Evolutionary conservation across 1,140 invertebrate species (phyloP).

Genomic region (Lasioglossum baleicum): DNA sequence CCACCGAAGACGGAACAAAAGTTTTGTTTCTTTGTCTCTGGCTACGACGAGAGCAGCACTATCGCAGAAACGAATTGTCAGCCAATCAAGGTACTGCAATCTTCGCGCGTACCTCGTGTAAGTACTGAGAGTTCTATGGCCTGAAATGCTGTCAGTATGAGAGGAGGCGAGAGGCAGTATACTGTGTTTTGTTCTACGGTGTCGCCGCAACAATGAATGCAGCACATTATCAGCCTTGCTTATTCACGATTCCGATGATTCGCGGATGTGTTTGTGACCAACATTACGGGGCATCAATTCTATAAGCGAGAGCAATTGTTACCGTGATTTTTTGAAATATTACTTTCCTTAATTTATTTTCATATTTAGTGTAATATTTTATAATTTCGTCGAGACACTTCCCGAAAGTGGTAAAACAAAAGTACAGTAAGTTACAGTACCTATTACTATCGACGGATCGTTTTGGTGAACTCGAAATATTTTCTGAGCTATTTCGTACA

Average conservation of each 20-base stretch:
- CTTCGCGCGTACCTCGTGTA: too few species aligned
- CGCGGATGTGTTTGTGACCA: neutral
- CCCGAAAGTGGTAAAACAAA: neutral
- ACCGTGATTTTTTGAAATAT: neutral
- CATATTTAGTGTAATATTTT: neutral
- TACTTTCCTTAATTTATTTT: slow-evolving; percentile 6
- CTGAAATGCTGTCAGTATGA: too few species aligned
- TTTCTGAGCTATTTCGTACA: neutral
- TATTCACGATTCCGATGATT: neutral
- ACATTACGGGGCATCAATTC: neutral
- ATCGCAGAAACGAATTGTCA: too few species aligned
- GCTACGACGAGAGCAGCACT: too few species aligned
- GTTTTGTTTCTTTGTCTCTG: too few species aligned
- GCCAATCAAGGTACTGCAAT: too few species aligned
- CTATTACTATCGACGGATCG: neutral
- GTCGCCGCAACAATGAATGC: too few species aligned
- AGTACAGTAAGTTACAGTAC: neutral
- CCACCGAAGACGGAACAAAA: too few species aligned
- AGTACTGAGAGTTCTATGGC: too few species aligned
- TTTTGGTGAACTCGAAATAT: neutral
- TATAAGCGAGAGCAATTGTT: neutral
- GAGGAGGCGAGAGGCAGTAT: too few species aligned
- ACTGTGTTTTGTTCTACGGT: too few species aligned
- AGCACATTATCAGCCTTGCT: neutral
- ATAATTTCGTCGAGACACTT: neutral